Base-by-base conservation (phyloP, 1,140 invertebrate species). In the Eufriesea mexicana region DNA sequence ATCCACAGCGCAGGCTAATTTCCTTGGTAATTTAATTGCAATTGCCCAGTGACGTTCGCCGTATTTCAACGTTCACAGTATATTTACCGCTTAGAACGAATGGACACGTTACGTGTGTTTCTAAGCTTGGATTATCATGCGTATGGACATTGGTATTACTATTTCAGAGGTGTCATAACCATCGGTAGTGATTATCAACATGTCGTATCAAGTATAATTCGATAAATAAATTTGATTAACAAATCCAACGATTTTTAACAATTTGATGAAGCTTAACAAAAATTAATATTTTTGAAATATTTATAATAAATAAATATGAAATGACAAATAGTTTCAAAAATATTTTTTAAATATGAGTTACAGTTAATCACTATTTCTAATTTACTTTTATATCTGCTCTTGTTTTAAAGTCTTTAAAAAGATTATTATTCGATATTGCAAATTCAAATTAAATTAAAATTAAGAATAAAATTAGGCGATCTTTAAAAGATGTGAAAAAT, bases 21-120 rank as follows among this genome's bases (percentile, higher is more conserved):
- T 28, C 45, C 77, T 71, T 42, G 77, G 67, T 72, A 79, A 79
- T 80, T 80, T 80, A 72, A 80, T 80, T 80, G 68, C 67, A 73
- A 80, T 54, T 73, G 70, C 70, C 10, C 57, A 55, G 68, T 72
- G 59, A 80, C 78, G 68, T 73, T 64, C 59, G 28, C 64, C 57
- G 54, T 80, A 71, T 73, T 72, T 73, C 78, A 25, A 16, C 47
- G 70, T 64, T 73, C 49, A 61, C 47, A 25, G 54, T 64, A 42
- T 61, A 73, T 70, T 79, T 25, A 49, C 25, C 35, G 51, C n/a
- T 79, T 55, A 16, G 5, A 28, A 25, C n/a, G 20, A n/a, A 16
- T 18, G 20, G 16, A 49, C 55, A 23, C 25, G n/a, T 54, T 57
- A 78, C 64, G n/a, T 18, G 51, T 47, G 35, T 68, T 47, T 12